A percentile compares a stretch with the other conserved stretches of the same genome.
Evolutionary conservation across 2,797 vertebrate genomes (phyloP).

Genomic region (Myioborus miniatus): DNA sequence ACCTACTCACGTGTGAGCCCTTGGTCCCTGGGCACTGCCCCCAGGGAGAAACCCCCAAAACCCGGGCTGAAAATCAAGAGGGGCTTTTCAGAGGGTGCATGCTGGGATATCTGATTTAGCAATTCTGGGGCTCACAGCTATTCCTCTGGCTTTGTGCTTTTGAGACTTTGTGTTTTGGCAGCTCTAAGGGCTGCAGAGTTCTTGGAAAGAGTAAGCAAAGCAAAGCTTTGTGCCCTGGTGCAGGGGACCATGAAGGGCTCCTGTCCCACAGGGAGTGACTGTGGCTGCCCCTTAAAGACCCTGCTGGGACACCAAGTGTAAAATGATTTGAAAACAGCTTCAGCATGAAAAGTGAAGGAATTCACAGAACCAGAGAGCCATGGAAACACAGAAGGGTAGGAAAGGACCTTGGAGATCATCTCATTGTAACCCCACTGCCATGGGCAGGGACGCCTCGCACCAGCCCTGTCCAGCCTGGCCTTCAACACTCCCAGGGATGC

Average conservation of each 20-base stretch:
- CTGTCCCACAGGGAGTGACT: background rate
- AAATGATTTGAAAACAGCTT: background rate
- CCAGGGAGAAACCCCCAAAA: background rate
- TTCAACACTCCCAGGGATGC: background rate
- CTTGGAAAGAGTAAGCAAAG: background rate
- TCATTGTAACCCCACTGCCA: background rate
- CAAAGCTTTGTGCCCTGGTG: background rate
- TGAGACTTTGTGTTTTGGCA: background rate
- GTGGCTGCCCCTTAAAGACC: background rate
- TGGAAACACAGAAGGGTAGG: background rate
- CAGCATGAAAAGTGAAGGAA: accelerated
- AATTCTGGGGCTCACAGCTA: background rate
- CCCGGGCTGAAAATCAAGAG: background rate
- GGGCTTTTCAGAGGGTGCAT: background rate
- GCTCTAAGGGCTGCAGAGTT: background rate
- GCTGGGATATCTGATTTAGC: background rate
- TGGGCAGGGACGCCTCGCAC: background rate
- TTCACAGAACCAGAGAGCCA: background rate
- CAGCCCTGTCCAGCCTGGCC: background rate
- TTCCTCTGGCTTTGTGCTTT: background rate
- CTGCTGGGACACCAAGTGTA: background rate
- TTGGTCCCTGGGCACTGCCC: accelerated
- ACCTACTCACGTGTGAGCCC: accelerated
- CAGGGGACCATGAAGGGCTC: background rate
- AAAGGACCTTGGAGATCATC: background rate